These are phyloP conservation scores for Limanda limanda DNA, from an alignment of 2,113 vertebrate species.

Conservation along the genomic window DNA sequence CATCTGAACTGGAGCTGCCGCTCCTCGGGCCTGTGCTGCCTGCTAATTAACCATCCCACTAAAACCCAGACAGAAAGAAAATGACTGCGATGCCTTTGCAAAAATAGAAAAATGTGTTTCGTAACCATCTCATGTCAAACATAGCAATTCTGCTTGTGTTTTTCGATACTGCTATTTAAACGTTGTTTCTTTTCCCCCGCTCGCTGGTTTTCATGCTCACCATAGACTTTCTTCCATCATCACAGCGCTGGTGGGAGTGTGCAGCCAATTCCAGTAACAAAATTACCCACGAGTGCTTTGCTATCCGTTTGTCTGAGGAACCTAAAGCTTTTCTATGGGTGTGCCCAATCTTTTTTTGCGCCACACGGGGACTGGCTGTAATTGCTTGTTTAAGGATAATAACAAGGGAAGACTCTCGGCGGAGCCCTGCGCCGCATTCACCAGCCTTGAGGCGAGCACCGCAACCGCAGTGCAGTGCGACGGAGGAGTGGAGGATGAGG, in stretches of 20 bases:
- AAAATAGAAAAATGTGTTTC: constrained; percentile 67
- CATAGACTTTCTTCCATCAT: constrained; percentile 51
- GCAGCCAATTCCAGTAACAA: constrained; percentile 51
- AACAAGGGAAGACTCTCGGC: constrained; percentile 75
- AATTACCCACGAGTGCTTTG: constrained; percentile 47
- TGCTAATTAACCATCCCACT: constrained; percentile 44
- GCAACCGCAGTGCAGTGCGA: constrained; percentile 69
- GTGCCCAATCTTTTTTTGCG: constrained; percentile 69
- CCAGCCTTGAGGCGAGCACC: constrained; percentile 69
- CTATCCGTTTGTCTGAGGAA: constrained; percentile 55
- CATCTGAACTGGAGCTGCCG: constrained; percentile 31
- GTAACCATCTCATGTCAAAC: constrained; percentile 57
- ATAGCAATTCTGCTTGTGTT: constrained; percentile 47
- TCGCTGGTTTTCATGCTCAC: constrained; percentile 46
- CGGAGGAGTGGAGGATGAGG: constrained; percentile 31
- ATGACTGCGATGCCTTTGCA: constrained; percentile 49
- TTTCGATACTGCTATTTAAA: constrained; percentile 54
- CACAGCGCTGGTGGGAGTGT: constrained; percentile 26
- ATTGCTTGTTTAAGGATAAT: constrained; percentile 84
- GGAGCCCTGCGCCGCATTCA: constrained; percentile 66
- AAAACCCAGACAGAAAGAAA: constrained; percentile 55
- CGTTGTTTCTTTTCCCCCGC: constrained; percentile 42
- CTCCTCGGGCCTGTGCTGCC: constrained; percentile 38
- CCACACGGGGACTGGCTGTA: constrained; percentile 68
- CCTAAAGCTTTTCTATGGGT: constrained; percentile 69